Evolutionary conservation across 2,888 invertebrate species (phyloP), one percentile per base, ranked within the genome.

Genomic region (Zaprionus lineosus): DNA sequence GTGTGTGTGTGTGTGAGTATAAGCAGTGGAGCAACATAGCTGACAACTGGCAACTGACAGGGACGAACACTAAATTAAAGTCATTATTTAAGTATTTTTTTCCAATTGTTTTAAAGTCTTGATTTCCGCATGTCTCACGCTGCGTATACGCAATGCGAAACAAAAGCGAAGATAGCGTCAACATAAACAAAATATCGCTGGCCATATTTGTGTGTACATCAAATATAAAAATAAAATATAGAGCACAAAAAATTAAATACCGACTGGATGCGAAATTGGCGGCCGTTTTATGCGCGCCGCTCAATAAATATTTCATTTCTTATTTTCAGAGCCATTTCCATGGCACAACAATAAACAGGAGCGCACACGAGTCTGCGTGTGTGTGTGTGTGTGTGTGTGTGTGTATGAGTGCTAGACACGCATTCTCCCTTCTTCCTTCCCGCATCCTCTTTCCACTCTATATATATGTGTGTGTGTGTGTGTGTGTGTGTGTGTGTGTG

Each of bases 231-330:
- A 60, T 11, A 12, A 16, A 21, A 19, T 28, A 15, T 9, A 31
- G 14, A 16, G 7, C 11, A 12, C 5, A 18, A 29, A 55, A 47
- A 53, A 53, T 52, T 53, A 64, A 52, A 55, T 53, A 26, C 43
- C 41, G 29, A 26, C 11, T 29, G 36, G 39, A 21, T 24, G 34
- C 14, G 47, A 43, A 63, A 63, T 51, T 48, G 52, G 41, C 37
- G 40, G 43, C 53, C 40, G 26, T 43, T 71, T 60, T 56, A 71
- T 68, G 58, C 59, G 52, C 8, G 24, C 1, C 8, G 24, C 24
- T 8, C 14, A 76, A 79, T 76, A 83, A 66, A 83, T 76, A 62
- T 82, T 82, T 73, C 74, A 78, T 82, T 83, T 76, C 79, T 79
- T 79, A 74, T 79, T 76, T 77, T 63, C 57, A 47, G 60, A 60